Base-by-base conservation (phyloP, 2,113 vertebrate genomes). In the Ciconia boyciana region DNA sequence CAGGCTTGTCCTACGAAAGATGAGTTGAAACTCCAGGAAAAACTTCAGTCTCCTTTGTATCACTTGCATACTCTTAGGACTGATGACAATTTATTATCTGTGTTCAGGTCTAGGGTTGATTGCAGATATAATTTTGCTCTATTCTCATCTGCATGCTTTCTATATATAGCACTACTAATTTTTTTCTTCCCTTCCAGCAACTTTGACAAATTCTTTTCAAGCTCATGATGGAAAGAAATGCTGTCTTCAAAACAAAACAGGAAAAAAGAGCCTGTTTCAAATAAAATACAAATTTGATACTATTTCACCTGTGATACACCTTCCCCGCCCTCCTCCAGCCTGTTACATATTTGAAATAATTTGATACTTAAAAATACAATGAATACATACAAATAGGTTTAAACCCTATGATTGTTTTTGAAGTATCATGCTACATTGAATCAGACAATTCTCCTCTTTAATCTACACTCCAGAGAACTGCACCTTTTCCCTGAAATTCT, bases 111-210 rank as follows among this genome's bases (percentile, higher is more conserved):
- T 87, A 61, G 48, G 43, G n/a, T 43, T 88, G 87, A 81, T 81
- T 74, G 55, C 79, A 92, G 61, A 61, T 75, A 81, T 70, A 74
- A 64, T 77, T 96, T 80, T 82, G 34, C 65, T 82, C 55, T 78
- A 22, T 85, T 94, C 83, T 96, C 74, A 90, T 87, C 70, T 94
- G 55, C 46, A 44, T 75, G 66, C 19, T 90, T 95, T 87, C 69
- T 92, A 89, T 72, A 74, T 94, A 75, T 81, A 90, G 55, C 36
- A 48, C 22, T 51, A 26, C 11, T 52, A 22, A 39, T n/a, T 69
- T 68, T 54, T 43, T 17, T 4, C 1, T 61, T 70, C 41, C 54
- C 48, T 90, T 69, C 25, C 31, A 86, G 52, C 16, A 94, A 71
- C 16, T 80, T 62, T 9, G 46, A 80, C 24, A 74, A 89, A 72